Conservation (phyloP, 2,113 vertebrate species). For the Hyaena hyaena region DNA sequence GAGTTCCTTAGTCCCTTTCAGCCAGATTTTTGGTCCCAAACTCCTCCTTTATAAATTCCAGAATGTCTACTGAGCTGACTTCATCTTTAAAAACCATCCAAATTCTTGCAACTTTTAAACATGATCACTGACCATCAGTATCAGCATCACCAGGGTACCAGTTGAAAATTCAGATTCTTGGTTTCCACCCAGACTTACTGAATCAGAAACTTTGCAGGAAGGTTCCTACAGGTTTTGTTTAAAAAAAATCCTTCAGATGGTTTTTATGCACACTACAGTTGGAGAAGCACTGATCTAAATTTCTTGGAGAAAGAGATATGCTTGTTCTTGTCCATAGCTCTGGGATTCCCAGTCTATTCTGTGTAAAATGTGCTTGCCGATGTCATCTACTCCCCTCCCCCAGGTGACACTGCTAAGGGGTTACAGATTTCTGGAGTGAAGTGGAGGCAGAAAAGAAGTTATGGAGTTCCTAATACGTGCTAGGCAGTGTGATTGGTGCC, state of each 20-base stretch:
- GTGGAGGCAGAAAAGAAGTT: background rate
- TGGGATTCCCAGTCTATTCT: background rate
- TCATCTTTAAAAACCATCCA: background rate
- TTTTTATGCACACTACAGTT: background rate
- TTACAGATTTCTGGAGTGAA: background rate
- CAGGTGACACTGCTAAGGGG: background rate
- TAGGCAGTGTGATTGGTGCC: background rate
- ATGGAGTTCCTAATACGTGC: background rate
- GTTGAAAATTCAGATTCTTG: background rate
- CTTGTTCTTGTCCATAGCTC: background rate
- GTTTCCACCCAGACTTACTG: background rate
- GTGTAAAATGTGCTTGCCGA: background rate
- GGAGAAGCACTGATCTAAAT: background rate
- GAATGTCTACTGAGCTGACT: background rate
- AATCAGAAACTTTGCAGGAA: background rate
- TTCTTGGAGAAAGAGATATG: background rate
- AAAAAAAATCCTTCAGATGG: background rate
- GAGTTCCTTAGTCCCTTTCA: background rate
- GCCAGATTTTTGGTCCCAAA: background rate
- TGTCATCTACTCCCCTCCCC: too few species aligned
- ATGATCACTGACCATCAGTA: background rate
- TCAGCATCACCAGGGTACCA: background rate
- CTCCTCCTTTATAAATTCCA: slow-evolving; percentile 6
- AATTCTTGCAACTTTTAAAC: background rate
- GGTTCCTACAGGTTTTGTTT: background rate